Evolutionary conservation across 2,113 vertebrate species (phyloP).

Genomic region (Apteryx mantelli): DNA sequence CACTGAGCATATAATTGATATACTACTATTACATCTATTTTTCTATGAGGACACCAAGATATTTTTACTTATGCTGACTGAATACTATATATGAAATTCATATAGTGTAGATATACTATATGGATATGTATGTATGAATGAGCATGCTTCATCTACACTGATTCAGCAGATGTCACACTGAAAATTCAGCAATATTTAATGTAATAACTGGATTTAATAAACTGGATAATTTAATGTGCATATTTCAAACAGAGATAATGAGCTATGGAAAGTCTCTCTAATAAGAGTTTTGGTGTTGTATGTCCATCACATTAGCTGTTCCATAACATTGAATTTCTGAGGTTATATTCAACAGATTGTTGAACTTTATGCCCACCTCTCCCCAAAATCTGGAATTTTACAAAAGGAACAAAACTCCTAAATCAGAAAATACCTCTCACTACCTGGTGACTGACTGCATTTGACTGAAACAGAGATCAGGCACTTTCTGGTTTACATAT

Average conservation of each 20-base stretch:
- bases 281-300: background rate
- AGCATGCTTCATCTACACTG: background rate
- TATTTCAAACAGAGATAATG: background rate
- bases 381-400: background rate
- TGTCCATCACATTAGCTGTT: background rate
- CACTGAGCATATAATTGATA: background rate
- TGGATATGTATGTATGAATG: background rate
- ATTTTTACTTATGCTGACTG: background rate
- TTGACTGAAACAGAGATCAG: background rate
- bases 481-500: background rate
- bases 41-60: background rate
- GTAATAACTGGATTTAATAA: background rate
- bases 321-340: background rate
- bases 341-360: background rate
- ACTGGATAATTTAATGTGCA: background rate
- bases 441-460: background rate
- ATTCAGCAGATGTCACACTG: background rate
- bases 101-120: background rate
- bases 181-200: slow-evolving; percentile 11
- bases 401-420: background rate
- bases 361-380: background rate
- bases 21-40: background rate
- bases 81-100: background rate
- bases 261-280: background rate
- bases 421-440: background rate